Base-by-base conservation (phyloP, 2,797 vertebrate genomes). In the Lerista edwardsae region DNA sequence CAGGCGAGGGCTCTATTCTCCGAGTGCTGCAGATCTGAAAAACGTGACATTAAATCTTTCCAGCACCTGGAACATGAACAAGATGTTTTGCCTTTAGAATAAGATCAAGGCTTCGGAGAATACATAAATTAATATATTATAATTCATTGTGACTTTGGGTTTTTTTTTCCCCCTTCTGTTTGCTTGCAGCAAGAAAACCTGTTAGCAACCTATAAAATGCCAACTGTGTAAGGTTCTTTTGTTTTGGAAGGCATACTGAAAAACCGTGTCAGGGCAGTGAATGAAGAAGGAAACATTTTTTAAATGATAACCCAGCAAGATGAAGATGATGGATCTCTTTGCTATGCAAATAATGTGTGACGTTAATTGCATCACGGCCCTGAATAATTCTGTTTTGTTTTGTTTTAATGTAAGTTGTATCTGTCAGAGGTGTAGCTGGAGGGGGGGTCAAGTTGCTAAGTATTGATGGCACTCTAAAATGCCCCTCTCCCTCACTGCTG, bases 121-220 rank as follows among this genome's bases (percentile, higher is more conserved):
- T 68, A 68, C 82, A 15, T 0, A 0, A 5, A 67, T 51, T 82
- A 72, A 55, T 69, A 67, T 11, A 0, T 61, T 61, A 0, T 25
- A 59, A 6, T 15, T 14, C 34, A 44, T 23, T 31, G 82, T 75
- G 75, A n/a, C 7, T 71, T 74, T 69, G 21, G 1, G n/a, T 8
- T 0, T 2, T 76, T 61, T 1, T 39, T 75, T 61, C 4, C 3
- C 1, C 0, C 0, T 82, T 19, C 59, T 61, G 1, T 1, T 25
- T 0, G 17, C 31, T 15, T 74, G 39, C 2, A 69, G 6, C 1
- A 41, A 79, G 74, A 82, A 72, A 27, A 11, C 39, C 9, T 72
- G 69, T 72, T 72, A 72, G 25, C 39, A 72, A 72, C 23, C 39
- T 72, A 25, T 11, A 72, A 44, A 72, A 41, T 72, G 69, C 39